Percentiles rank a stretch among this genome's conserved stretches.
Evolutionary conservation across 2,888 invertebrate species (phyloP).

Genomic region (Holacanthella duospinosa): DNA sequence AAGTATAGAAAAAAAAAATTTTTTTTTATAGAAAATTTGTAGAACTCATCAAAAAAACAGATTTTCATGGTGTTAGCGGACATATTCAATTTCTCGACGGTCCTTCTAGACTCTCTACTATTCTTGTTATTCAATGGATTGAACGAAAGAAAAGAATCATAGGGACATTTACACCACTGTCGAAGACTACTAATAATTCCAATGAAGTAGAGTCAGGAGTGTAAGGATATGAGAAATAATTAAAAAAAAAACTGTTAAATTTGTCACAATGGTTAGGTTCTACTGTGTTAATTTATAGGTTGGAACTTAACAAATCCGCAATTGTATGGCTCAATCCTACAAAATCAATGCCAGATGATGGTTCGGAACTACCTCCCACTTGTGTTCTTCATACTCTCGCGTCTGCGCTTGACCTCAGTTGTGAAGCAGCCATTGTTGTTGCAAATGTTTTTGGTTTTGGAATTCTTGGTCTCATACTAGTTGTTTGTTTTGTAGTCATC

Average conservation of each 20-base stretch:
- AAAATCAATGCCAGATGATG: conserved; percentile 56
- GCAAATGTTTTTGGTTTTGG: conserved; percentile 53
- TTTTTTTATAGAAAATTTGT: conserved; percentile 48
- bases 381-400: conserved; percentile 62
- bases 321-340: conserved; percentile 57
- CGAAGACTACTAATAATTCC: too few relatives aligned
- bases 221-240: too few relatives aligned
- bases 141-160: conserved; percentile 46
- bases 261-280: too few relatives aligned
- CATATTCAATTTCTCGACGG: conserved; percentile 58
- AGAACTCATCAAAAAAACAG: conserved; percentile 52
- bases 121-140: conserved; percentile 52
- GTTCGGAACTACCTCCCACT: conserved; percentile 48
- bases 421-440: conserved; percentile 60
- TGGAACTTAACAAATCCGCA: conserved; percentile 48
- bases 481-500: conserved; percentile 53
- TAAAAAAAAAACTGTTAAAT: too few relatives aligned
- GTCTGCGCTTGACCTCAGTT: conserved; percentile 55
- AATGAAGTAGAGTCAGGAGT: too few relatives aligned
- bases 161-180: conserved; percentile 51
- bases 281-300: too few relatives aligned
- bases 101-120: conserved; percentile 51
- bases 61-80: conserved; percentile 65
- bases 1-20: background rate
- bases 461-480: conserved; percentile 48